phyloP scores from a whole-genome alignment of 2,888 invertebrate genomes.

The Endomychus coccineus region DNA sequence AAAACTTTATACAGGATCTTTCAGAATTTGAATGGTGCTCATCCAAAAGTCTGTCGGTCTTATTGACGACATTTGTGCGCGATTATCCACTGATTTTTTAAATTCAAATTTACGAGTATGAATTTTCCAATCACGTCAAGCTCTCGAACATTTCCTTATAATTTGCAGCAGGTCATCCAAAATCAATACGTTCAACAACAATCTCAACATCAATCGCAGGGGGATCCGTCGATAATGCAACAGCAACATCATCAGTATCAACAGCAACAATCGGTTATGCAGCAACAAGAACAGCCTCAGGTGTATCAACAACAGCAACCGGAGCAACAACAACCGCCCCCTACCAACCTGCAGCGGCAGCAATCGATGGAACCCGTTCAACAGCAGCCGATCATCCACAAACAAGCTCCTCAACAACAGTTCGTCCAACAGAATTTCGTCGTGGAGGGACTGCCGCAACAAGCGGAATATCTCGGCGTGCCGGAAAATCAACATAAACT shows the following conservation, averaged over 20 bases:
- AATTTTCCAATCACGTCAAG: too few relatives aligned
- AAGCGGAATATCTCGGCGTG: slow-evolving; percentile 32
- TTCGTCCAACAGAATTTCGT: slow-evolving; percentile 36
- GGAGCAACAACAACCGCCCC: slow-evolving; percentile 18
- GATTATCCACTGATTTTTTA: too few relatives aligned
- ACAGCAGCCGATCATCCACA: slow-evolving; percentile 35
- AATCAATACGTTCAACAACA: slow-evolving; percentile 20
- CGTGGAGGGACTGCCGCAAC: slow-evolving; percentile 39
- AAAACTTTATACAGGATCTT: too few relatives aligned
- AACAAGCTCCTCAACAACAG: slow-evolving; percentile 34
- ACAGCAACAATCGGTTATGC: slow-evolving; percentile 22
- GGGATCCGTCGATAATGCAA: slow-evolving; percentile 14
- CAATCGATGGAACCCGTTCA: slow-evolving; percentile 30
- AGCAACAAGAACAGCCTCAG: slow-evolving; percentile 23
- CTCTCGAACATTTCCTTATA: too few relatives aligned
- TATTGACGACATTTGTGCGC: too few relatives aligned
- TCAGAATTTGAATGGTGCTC: too few relatives aligned
- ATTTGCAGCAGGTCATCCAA: slow-evolving; percentile 18
- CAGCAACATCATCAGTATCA: slow-evolving; percentile 20
- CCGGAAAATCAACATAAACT: slow-evolving; percentile 35
- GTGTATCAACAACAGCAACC: slow-evolving; percentile 13
- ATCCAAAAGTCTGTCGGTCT: too few relatives aligned
- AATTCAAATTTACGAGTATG: too few relatives aligned
- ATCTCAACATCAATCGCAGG: slow-evolving; percentile 20
- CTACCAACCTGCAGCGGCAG: slow-evolving; percentile 23